phyloP scores from a whole-genome alignment of 1,140 invertebrate genomes.

The Magallana gigas region DNA sequence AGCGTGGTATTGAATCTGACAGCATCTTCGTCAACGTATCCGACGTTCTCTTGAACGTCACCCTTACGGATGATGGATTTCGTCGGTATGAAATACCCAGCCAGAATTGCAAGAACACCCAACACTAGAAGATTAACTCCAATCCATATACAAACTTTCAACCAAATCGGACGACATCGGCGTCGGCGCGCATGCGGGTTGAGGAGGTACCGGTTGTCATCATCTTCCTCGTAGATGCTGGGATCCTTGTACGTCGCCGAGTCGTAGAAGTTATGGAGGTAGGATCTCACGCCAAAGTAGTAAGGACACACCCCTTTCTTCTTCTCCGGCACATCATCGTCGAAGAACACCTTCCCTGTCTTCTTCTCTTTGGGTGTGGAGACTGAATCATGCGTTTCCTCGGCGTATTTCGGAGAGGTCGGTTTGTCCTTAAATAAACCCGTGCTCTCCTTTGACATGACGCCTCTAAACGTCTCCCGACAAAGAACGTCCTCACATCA shows the following conservation, averaged over 20 bases:
- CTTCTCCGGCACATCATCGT: constrained; percentile 45
- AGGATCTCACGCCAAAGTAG: constrained; percentile 80
- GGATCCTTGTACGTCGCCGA: constrained; percentile 73
- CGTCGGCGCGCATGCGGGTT: constrained; percentile 72
- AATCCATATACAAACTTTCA: constrained; percentile 79
- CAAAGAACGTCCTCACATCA: not conserved
- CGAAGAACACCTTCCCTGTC: not conserved
- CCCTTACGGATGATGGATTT: constrained; percentile 78
- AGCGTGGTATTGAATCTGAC: constrained; percentile 81
- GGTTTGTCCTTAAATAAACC: not conserved
- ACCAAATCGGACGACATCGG: constrained; percentile 78
- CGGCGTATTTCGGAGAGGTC: constrained; percentile 46
- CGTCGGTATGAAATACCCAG: constrained; percentile 81
- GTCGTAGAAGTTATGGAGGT: constrained; percentile 81
- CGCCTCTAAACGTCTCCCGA: constrained; percentile 19
- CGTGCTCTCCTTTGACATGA: not conserved
- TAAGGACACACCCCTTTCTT: constrained; percentile 71
- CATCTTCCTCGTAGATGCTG: constrained; percentile 78
- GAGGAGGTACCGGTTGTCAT: constrained; percentile 79
- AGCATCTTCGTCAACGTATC: constrained; percentile 80
- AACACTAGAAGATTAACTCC: constrained; percentile 80
- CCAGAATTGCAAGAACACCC: constrained; percentile 80
- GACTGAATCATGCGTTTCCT: constrained; percentile 59
- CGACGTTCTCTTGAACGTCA: constrained; percentile 76
- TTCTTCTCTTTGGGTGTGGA: constrained; percentile 48